Evolutionary conservation across 1,140 invertebrate species (phyloP).

Genomic region (Apocrypta bakeri): DNA sequence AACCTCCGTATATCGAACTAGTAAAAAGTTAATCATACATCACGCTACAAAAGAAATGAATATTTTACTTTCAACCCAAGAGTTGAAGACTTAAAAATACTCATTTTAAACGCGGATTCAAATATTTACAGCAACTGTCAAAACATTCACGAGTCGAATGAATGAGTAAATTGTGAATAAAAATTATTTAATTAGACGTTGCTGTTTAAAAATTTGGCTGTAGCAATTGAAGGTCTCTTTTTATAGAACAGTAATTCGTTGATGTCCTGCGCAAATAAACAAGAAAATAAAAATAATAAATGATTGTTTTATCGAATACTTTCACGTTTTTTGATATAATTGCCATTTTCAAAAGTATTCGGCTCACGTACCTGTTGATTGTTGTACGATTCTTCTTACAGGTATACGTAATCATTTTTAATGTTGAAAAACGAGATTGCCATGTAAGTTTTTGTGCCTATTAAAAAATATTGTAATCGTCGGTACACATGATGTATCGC

Average conservation of each 20-base stretch:
- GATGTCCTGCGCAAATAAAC: too few relatives aligned
- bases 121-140: not conserved
- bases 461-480: not conserved
- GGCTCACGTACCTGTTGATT: not conserved
- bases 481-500: not conserved
- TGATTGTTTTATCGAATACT: not conserved
- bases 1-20: conserved; percentile 22
- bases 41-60: conserved; percentile 23
- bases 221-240: too few relatives aligned
- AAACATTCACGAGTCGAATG: not conserved
- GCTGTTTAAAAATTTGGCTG: too few relatives aligned
- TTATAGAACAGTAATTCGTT: not conserved
- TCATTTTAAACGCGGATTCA: not conserved
- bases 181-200: not conserved
- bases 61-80: not conserved
- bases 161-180: not conserved
- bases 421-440: not conserved
- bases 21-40: not conserved
- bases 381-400: too few relatives aligned
- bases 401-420: too few relatives aligned
- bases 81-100: not conserved
- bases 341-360: not conserved
- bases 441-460: not conserved
- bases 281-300: not conserved
- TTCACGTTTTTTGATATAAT: not conserved